These are phyloP conservation scores for Neelides sp. DNA, from an alignment of 1,140 invertebrate species.

Conservation along the genomic window DNA sequence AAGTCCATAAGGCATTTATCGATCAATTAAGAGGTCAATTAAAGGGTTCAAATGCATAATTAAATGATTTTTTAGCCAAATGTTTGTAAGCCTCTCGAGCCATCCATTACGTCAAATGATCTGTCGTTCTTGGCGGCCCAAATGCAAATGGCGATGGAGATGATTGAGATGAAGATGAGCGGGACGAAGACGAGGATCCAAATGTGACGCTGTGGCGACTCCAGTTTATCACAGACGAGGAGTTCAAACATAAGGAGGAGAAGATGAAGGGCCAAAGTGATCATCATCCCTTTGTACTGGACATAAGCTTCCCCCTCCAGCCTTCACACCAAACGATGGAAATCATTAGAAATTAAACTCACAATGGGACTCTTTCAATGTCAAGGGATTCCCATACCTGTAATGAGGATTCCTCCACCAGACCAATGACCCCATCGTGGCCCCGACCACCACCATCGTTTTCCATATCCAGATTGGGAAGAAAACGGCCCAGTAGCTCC, in stretches of 20 bases:
- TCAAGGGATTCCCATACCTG: slow-evolving; percentile 43
- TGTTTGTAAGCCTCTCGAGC: neutral
- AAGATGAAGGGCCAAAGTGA: slow-evolving; percentile 81
- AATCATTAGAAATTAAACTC: slow-evolving; percentile 8
- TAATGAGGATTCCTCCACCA: slow-evolving; percentile 92
- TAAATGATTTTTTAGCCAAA: neutral
- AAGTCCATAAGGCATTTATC: slow-evolving; percentile 20
- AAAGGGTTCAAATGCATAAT: slow-evolving; percentile 1
- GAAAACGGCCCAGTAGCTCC: slow-evolving; percentile 91
- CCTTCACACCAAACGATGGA: slow-evolving; percentile 41
- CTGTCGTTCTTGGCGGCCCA: slow-evolving; percentile 97
- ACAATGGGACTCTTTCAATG: slow-evolving; percentile 1
- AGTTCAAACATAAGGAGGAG: slow-evolving; percentile 93
- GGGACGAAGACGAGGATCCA: slow-evolving; percentile 96
- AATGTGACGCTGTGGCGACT: slow-evolving; percentile 70
- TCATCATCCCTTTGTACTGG: slow-evolving; percentile 94
- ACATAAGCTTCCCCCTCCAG: slow-evolving; percentile 88
- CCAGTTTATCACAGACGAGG: slow-evolving; percentile 85
- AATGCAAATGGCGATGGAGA: slow-evolving; percentile 90
- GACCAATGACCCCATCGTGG: slow-evolving; percentile 75
- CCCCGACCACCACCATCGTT: slow-evolving; percentile 72
- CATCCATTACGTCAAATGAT: slow-evolving; percentile 78
- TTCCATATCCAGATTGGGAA: slow-evolving; percentile 96
- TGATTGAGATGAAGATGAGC: slow-evolving; percentile 86
- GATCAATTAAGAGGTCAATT: slow-evolving; percentile 9